Conservation (phyloP, 1,140 invertebrate species). For the Aphelenchoides avenae region DNA sequence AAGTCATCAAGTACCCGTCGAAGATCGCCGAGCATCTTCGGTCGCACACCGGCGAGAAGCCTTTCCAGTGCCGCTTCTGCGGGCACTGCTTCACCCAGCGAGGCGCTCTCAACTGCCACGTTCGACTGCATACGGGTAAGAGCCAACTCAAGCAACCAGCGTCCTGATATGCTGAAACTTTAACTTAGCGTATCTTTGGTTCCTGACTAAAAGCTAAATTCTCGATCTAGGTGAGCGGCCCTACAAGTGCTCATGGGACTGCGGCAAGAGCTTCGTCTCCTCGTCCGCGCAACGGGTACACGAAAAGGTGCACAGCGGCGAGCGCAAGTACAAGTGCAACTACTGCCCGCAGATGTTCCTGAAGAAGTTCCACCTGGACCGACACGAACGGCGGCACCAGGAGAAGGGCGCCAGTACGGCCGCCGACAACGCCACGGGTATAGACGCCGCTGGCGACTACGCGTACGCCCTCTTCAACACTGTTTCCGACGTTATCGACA, state of each 20-base stretch:
- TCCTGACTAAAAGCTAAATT: too few species aligned
- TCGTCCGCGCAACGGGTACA: constrained; percentile 10
- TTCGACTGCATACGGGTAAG: constrained; percentile 14
- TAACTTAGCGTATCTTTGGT: too few species aligned
- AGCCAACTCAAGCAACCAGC: too few species aligned
- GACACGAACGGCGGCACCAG: constrained; percentile 5
- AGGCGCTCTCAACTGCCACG: constrained; percentile 8
- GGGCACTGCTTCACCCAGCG: constrained; percentile 14
- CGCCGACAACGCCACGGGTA: background rate
- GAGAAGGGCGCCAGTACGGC: background rate
- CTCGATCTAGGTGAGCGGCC: constrained; percentile 11
- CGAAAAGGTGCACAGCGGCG: constrained; percentile 65
- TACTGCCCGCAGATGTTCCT: constrained; percentile 2
- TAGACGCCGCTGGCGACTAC: constrained; percentile 8
- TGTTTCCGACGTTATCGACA: too few species aligned
- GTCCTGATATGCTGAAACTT: too few species aligned
- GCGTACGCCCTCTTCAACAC: background rate
- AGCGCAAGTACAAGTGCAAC: background rate
- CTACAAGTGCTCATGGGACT: constrained; percentile 14
- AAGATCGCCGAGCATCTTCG: constrained; percentile 90
- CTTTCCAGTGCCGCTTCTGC: constrained; percentile 65
- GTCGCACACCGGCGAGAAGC: constrained; percentile 84
- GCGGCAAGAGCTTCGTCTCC: constrained; percentile 7
- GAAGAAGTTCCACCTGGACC: constrained; percentile 7
- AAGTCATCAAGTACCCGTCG: constrained; percentile 88